Percentiles rank a stretch among this genome's conserved stretches.
Evolutionary conservation across 2,113 vertebrate species (phyloP).

Genomic region (Phyllostomus discolor): DNA sequence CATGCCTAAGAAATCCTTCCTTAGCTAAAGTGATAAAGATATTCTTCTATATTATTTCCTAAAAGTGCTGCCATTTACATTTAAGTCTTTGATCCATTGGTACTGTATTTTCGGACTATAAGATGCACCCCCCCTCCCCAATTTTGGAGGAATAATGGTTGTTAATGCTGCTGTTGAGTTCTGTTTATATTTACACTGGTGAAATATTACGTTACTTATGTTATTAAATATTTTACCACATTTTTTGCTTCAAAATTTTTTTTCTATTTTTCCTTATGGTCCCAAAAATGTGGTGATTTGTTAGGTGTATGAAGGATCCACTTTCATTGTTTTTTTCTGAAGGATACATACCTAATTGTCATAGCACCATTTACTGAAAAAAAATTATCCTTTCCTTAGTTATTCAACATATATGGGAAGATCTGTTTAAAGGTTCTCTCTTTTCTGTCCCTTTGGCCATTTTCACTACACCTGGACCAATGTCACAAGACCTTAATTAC

Average conservation of each 20-base stretch:
- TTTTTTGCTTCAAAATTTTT: no score
- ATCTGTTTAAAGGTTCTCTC: not conserved
- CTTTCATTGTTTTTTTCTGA: not conserved
- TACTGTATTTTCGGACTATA: not conserved
- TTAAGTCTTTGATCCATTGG: not conserved
- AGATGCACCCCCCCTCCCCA: no score
- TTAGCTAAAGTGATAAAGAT: not conserved
- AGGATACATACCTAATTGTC: not conserved
- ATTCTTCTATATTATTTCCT: not conserved
- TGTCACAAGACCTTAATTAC: not conserved
- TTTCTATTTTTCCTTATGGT: no score
- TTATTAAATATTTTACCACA: no score
- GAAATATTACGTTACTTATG: no score
- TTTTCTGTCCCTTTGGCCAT: not conserved
- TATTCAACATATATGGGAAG: not conserved
- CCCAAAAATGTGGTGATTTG: not conserved
- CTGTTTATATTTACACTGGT: no score
- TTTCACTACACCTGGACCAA: not conserved
- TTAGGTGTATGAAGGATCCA: not conserved
- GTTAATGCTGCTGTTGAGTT: no score
- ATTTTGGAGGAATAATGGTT: no score
- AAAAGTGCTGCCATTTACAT: not conserved
- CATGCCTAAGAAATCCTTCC: not conserved
- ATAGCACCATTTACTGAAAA: not conserved
- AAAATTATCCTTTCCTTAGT: not conserved